phyloP scores from a whole-genome alignment of 2,888 invertebrate species.

The Tuberolachnus salignus region DNA sequence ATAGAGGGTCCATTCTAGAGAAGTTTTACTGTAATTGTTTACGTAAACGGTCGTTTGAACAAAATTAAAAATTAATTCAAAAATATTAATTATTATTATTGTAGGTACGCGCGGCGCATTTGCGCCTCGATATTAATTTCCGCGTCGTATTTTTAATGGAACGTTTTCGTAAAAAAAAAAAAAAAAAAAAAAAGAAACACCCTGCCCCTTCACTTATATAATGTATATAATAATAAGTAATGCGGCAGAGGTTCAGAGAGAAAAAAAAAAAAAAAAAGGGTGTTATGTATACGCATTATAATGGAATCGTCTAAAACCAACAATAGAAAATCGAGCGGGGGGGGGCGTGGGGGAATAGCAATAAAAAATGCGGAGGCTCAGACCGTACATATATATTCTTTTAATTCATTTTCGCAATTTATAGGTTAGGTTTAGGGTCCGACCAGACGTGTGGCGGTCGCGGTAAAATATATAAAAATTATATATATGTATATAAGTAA shows the following conservation, averaged over 20 bases:
- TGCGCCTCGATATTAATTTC: neutral
- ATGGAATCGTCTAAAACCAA: constrained; percentile 43
- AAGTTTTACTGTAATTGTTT: too few species aligned
- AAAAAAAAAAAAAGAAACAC: neutral
- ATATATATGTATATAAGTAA: neutral
- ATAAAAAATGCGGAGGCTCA: constrained; percentile 19
- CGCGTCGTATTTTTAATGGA: neutral
- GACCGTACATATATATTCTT: constrained; percentile 22
- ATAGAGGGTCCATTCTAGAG: too few species aligned
- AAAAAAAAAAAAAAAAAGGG: constrained; percentile 40
- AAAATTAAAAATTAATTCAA: too few species aligned
- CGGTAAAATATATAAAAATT: neutral
- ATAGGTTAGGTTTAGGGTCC: neutral
- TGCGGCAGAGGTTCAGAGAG: too few species aligned
- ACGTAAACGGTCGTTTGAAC: too few species aligned
- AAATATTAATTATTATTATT: too few species aligned
- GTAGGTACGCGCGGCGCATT: too few species aligned
- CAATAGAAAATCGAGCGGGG: constrained; percentile 31
- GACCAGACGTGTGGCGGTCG: constrained; percentile 3
- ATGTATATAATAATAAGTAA: too few species aligned
- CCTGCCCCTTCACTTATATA: too few species aligned
- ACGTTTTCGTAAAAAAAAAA: constrained; percentile 6
- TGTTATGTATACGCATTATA: neutral
- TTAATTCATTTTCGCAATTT: constrained; percentile 54
- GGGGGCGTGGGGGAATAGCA: too few species aligned